Base-by-base conservation (phyloP, 2,888 invertebrate genomes). In the Archips crataeganus region DNA sequence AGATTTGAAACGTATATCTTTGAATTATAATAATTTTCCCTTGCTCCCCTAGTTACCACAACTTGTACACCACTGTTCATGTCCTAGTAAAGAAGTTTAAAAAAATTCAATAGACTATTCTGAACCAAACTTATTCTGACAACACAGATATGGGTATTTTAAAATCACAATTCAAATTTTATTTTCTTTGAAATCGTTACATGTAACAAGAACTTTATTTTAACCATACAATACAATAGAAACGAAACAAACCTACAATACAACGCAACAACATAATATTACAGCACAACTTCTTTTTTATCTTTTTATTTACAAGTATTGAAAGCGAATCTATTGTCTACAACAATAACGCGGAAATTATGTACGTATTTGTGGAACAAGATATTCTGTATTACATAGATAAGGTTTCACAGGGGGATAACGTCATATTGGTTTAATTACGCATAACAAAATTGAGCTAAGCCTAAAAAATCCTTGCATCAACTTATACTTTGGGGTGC, bases 331-430 rank as follows among this genome's bases (percentile, higher is more conserved):
- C 72, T 72, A 68, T 72, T 72, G 72, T 72, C 15, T 13, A 34
- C n/a, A 72, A 72, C 72, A 72, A 72, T 68, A n/a, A 63, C 8
- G 57, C 72, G 72, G 72, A 68, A 72, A 68, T 49, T 13, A 64
- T 51, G 39, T 69, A 64, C 11, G 47, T 57, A 68, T 68, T 63
- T 68, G 67, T 68, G 47, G 63, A 68, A 72, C 72, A 62, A 34
- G 54, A 6, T 47, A 72, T 72, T 67, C 57, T 68, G 54, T 59
- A 63, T 10, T 15, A 61, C 66, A 32, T 34, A n/a, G 3, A 36
- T 36, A 36, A 5, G 36, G 36, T 36, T 36, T 36, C 36, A 36
- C 36, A 36, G 5, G 36, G 5, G 5, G 36, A 36, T 36, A 36
- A 36, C 45, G 23, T 15, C 63, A 51, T 42, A 42, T 51, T 61